Percentiles rank a stretch among this genome's conserved stretches.
phyloP scores from a whole-genome alignment of 2,113 vertebrate genomes.

The Hippolais icterina region DNA sequence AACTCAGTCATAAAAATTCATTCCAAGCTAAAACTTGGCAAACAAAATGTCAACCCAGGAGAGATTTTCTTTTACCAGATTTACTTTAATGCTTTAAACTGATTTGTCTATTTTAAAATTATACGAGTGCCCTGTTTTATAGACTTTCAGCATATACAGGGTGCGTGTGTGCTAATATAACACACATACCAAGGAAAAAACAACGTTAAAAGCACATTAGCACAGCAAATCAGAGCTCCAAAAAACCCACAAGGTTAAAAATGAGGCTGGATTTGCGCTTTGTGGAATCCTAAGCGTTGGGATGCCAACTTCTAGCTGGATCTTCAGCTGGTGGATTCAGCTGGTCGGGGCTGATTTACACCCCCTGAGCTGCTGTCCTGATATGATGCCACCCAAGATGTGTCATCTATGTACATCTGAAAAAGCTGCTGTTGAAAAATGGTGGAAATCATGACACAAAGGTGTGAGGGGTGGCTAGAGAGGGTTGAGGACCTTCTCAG shows the following conservation, averaged over 20 bases:
- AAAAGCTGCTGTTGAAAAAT: background rate
- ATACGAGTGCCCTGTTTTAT: slow-evolving; percentile 60
- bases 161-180: slow-evolving; percentile 27
- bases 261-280: background rate
- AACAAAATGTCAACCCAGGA: slow-evolving; percentile 51
- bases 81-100: slow-evolving; percentile 65
- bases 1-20: slow-evolving; percentile 62
- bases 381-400: rapidly evolving
- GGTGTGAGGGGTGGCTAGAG: background rate
- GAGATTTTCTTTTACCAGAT: slow-evolving; percentile 66
- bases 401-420: background rate
- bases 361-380: background rate
- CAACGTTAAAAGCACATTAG: slow-evolving; percentile 15
- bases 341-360: background rate
- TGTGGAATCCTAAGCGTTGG: background rate
- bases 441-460: background rate
- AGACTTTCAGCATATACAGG: slow-evolving; percentile 43
- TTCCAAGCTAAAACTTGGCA: slow-evolving; percentile 68
- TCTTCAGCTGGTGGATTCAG: background rate
- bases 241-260: background rate
- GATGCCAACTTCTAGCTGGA: background rate
- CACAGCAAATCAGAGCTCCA: background rate
- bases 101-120: slow-evolving; percentile 66
- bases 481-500: background rate
- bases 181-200: background rate